Base-by-base conservation (phyloP, 1,140 invertebrate genomes). In the Cydia strobilella region DNA sequence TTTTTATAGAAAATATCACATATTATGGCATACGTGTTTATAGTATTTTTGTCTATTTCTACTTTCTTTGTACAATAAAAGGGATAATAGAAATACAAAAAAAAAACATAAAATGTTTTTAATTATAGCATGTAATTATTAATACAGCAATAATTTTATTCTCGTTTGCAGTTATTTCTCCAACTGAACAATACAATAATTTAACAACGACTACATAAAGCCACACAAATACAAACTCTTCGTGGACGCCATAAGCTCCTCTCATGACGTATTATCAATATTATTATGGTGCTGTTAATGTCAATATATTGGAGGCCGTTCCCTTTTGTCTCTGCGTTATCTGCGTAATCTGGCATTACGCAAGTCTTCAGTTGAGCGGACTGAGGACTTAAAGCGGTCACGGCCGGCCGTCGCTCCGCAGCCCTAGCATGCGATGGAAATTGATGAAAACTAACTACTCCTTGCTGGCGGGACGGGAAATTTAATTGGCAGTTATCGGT, bases 341-440 rank as follows among this genome's bases (percentile, higher is more conserved):
- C 54, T 59, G 54, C 54, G 54, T 59, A 59, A 59, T 59, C 54
- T 59, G 54, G 54, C 54, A 59, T 59, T 59, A 59, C 54, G 54
- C 54, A 59, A 59, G 54, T 59, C 54, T 59, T 59, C 54, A 59
- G 54, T 59, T 59, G 54, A 59, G 54, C 54, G 54, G 54, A 59
- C 54, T 54, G 54, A 59, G 54, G 20, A 59, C 54, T 59, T 59
- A 59, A 59, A 12, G 54, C 54, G 54, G 54, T 59, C 54, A 59
- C 54, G 54, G 54, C 54, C 54, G 54, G 54, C 54, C 54, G 20
- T 23, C 20, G 51, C 51, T 20, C 51, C 51, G 51, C 18, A 15
- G 51, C n/a, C 51, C 51, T 59, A 9, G 7, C 54, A 23, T 10
- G 54, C 54, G 54, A 59, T 59, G 54, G 54, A 23, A 59, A 59